Evolutionary conservation across 2,113 vertebrate species (phyloP).

Genomic region (Atractosteus spatula): DNA sequence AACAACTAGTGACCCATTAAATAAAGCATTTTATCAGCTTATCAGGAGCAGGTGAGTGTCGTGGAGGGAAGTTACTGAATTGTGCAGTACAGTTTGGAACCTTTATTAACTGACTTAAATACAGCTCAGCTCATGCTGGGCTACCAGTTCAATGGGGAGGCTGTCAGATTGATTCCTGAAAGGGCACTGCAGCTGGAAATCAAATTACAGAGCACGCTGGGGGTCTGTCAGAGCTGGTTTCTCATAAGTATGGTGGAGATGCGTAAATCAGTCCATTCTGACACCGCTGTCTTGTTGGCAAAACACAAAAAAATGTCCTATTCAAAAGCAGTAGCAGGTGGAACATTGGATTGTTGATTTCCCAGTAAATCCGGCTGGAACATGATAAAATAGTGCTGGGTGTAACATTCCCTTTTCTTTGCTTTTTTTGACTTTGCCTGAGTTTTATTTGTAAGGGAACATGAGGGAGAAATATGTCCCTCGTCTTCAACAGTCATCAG

Average conservation of each 20-base stretch:
- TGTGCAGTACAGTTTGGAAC: slow-evolving; percentile 8
- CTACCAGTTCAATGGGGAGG: background rate
- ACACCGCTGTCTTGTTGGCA: too few species aligned
- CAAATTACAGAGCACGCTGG: slow-evolving; percentile 36
- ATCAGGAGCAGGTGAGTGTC: slow-evolving; percentile 45
- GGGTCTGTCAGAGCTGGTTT: slow-evolving; percentile 34
- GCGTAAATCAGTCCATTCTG: background rate
- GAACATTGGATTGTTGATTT: too few species aligned
- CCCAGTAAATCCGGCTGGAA: too few species aligned
- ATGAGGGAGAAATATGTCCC: too few species aligned
- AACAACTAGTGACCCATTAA: slow-evolving; percentile 59
- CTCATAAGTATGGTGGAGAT: slow-evolving; percentile 36
- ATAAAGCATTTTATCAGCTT: slow-evolving; percentile 61
- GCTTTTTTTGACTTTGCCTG: too few species aligned
- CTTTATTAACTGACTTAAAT: slow-evolving; percentile 14
- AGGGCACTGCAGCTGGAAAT: slow-evolving; percentile 43
- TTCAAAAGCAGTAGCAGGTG: too few species aligned
- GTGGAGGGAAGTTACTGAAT: slow-evolving; percentile 38
- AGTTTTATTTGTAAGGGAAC: too few species aligned
- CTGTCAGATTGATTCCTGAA: slow-evolving; percentile 51
- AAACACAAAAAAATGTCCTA: too few species aligned
- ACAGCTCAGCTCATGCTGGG: slow-evolving; percentile 5
- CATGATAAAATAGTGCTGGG: too few species aligned
- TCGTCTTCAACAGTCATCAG: too few species aligned
- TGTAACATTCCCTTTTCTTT: too few species aligned